Conservation (phyloP, 2,888 invertebrate genomes). For the Pollenia angustigena region DNA sequence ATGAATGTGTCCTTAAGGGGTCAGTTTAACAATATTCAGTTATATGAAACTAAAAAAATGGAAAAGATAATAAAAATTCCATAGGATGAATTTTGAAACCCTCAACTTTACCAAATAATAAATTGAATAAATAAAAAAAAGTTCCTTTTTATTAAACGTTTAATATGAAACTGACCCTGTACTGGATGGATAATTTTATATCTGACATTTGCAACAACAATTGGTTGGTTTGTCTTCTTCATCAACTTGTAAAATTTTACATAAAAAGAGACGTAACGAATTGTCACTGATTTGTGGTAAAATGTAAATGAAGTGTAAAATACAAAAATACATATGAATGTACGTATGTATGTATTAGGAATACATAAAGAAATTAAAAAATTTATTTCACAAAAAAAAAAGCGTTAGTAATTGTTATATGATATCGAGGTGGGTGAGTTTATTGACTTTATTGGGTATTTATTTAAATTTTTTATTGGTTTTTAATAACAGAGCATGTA, state of each 20-base stretch:
- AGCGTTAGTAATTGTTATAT: slow-evolving; percentile 54
- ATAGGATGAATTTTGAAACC: not conserved
- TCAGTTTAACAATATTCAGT: slow-evolving; percentile 29
- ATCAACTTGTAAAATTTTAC: slow-evolving; percentile 21
- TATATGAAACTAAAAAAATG: not conserved
- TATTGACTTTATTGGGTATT: slow-evolving; percentile 51
- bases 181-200: not conserved
- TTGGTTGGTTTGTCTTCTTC: slow-evolving; percentile 42
- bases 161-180: slow-evolving; percentile 27
- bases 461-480: slow-evolving; percentile 1
- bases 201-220: slow-evolving; percentile 48
- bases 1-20: slow-evolving; percentile 62
- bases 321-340: not conserved
- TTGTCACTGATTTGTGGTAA: slow-evolving; percentile 67
- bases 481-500: slow-evolving; percentile 37
- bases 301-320: slow-evolving; percentile 61
- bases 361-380: not conserved
- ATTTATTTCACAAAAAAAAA: not conserved
- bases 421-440: slow-evolving; percentile 64
- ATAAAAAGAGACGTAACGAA: slow-evolving; percentile 33
- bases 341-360: not conserved
- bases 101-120: not conserved
- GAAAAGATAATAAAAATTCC: not conserved
- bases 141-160: not conserved
- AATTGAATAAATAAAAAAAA: not conserved